phyloP scores from a whole-genome alignment of 2,888 invertebrate genomes.

The Cataglyphis altisquamis region DNA sequence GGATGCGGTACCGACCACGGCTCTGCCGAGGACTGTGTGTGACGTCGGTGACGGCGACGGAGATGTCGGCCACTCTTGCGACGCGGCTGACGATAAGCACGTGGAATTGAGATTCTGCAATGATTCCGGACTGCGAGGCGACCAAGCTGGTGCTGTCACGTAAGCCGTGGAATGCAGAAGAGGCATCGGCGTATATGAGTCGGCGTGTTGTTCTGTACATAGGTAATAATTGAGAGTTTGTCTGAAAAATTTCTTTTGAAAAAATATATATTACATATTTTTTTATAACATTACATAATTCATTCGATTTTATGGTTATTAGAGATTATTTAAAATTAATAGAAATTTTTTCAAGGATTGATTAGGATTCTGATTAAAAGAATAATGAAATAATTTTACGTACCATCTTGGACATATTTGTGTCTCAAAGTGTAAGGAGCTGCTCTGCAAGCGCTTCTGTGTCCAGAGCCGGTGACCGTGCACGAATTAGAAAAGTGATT shows the following conservation, averaged over 20 bases:
- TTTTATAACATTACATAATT: not conserved
- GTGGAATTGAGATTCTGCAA: slow-evolving; percentile 73
- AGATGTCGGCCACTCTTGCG: slow-evolving; percentile 84
- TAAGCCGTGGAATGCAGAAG: slow-evolving; percentile 84
- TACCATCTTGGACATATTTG: slow-evolving; percentile 85
- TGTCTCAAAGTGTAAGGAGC: slow-evolving; percentile 84
- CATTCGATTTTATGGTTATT: not conserved
- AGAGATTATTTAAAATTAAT: not conserved
- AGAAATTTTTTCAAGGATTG: not conserved
- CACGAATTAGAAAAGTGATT: slow-evolving; percentile 81
- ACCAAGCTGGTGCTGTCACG: slow-evolving; percentile 82
- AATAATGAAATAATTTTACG: slow-evolving; percentile 24
- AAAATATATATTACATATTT: not conserved
- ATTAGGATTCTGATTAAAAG: not conserved
- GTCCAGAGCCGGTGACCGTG: slow-evolving; percentile 80
- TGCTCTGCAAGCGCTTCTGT: slow-evolving; percentile 83
- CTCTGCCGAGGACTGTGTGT: slow-evolving; percentile 74
- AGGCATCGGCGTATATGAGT: slow-evolving; percentile 83
- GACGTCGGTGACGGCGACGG: slow-evolving; percentile 83
- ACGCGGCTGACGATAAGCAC: slow-evolving; percentile 65
- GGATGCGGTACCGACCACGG: slow-evolving; percentile 67
- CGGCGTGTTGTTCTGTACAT: slow-evolving; percentile 78
- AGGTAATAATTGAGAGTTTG: not conserved
- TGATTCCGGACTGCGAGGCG: slow-evolving; percentile 83
- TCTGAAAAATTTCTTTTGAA: not conserved